Percentiles rank a stretch among this genome's conserved stretches.
Conservation (phyloP, 2,797 vertebrate genomes). For the Pogoniulus pusillus region DNA sequence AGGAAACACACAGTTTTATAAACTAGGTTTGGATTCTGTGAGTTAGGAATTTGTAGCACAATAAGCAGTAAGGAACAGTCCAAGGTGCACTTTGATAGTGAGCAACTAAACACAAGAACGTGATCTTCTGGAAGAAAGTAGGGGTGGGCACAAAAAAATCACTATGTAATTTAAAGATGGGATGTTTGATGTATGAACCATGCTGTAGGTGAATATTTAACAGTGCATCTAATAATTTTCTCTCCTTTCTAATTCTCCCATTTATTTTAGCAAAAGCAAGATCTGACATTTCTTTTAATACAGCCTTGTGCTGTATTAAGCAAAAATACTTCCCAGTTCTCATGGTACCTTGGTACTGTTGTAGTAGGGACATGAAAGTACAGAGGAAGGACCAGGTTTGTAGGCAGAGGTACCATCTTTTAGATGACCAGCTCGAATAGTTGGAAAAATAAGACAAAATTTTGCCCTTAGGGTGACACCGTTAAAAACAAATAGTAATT, state of each 20-base stretch:
- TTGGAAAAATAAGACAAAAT: neutral
- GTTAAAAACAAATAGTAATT: too few relatives aligned
- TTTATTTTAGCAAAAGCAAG: constrained; percentile 17
- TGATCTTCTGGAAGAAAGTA: neutral
- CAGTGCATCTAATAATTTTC: neutral
- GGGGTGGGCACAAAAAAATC: neutral
- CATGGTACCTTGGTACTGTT: neutral
- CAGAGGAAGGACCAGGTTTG: neutral
- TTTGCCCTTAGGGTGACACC: neutral
- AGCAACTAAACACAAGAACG: neutral
- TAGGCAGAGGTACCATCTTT: neutral
- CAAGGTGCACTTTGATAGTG: constrained; percentile 13
- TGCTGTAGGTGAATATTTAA: neutral
- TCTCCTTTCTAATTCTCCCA: neutral
- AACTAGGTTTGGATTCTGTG: constrained; percentile 45
- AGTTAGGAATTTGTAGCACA: constrained; percentile 40
- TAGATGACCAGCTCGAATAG: neutral
- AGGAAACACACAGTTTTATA: neutral
- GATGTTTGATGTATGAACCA: neutral
- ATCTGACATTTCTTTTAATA: neutral
- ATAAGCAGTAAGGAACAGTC: constrained; percentile 29
- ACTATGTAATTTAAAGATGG: neutral
- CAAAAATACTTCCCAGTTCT: neutral
- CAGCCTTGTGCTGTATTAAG: neutral
- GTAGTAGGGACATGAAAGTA: neutral